Evolutionary conservation across 2,113 vertebrate genomes (phyloP), one percentile per base, ranked within the genome.

Genomic region (Sebastes schlegelii): DNA sequence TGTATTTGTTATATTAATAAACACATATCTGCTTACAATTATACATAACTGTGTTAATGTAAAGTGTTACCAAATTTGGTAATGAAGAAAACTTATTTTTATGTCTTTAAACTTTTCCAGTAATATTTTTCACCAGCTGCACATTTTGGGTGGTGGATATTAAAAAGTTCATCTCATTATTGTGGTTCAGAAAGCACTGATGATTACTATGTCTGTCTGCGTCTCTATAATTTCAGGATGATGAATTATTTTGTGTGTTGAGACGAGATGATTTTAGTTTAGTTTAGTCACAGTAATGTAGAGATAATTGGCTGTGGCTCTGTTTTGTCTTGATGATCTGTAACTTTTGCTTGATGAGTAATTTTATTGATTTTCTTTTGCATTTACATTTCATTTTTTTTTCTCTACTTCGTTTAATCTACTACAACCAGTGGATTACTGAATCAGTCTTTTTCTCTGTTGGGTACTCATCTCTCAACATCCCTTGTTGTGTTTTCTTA

Each of bases 281-380:
- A 58, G 57, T 82, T 73, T 23, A 52, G 42, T 80, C 71, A 88
- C 55, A 80, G 73, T 45, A 46, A 71, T 61, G 46, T 75, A 21
- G 49, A 77, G 48, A 72, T 88, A 85, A 87, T 87, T 83, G 67
- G 40, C 62, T 81, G 10, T 62, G 14, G 48, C 40, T 86, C 23
- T 66, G 46, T 68, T 80, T 72, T 57, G 48, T 67, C 45, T 79
- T 80, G 74, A 86, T 69, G 63, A 55, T 82, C 26, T 77, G 65
- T 61, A 74, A 77, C 51, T 63, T 63, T 65, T 68, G 8, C 75
- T 74, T 73, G 43, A 52, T 11, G 40, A 64, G 52, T 52, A 68
- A 67, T 74, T 66, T 67, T 0, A 81, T 61, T 45, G 6, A 72
- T 79, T 82, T 46, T 34, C 34, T 58, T 71, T 40, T 13, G 3